Conservation (phyloP, 2,888 invertebrate genomes). For the Meliscaeva auricollis region DNA sequence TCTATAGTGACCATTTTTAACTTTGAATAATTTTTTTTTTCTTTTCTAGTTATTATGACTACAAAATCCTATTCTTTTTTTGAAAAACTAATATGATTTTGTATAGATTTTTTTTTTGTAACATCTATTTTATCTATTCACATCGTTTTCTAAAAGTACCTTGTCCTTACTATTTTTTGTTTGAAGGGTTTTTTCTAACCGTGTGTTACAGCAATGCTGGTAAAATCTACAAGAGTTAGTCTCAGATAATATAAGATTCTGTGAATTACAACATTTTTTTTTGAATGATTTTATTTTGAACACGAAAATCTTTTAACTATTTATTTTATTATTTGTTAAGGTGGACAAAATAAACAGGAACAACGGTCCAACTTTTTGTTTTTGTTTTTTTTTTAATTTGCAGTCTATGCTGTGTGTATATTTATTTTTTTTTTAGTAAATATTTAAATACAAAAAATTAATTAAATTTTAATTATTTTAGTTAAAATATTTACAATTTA, state of each 20-base stretch:
- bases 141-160: not conserved
- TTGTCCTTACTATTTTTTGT: not conserved
- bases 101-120: not conserved
- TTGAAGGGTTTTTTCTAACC: not conserved
- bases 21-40: too few species aligned
- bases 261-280: slow-evolving; percentile 25
- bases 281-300: slow-evolving; percentile 25
- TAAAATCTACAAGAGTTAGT: slow-evolving; percentile 33
- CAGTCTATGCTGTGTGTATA: slow-evolving; percentile 31
- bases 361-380: slow-evolving; percentile 52
- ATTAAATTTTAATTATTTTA: not conserved
- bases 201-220: slow-evolving; percentile 20
- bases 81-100: not conserved
- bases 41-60: not conserved
- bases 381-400: slow-evolving; percentile 13
- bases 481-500: slow-evolving; percentile 11
- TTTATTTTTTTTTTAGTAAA: slow-evolving; percentile 2
- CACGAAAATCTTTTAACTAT: slow-evolving; percentile 23
- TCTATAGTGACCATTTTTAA: slow-evolving; percentile 13
- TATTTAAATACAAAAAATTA: not conserved
- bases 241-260: slow-evolving; percentile 34
- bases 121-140: slow-evolving; percentile 9
- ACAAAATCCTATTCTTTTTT: not conserved
- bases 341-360: slow-evolving; percentile 69
- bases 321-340: not conserved